These are phyloP conservation scores for Ptychochromis oligacanthus DNA, from an alignment of 2,113 vertebrate species.

Conservation along the genomic window DNA sequence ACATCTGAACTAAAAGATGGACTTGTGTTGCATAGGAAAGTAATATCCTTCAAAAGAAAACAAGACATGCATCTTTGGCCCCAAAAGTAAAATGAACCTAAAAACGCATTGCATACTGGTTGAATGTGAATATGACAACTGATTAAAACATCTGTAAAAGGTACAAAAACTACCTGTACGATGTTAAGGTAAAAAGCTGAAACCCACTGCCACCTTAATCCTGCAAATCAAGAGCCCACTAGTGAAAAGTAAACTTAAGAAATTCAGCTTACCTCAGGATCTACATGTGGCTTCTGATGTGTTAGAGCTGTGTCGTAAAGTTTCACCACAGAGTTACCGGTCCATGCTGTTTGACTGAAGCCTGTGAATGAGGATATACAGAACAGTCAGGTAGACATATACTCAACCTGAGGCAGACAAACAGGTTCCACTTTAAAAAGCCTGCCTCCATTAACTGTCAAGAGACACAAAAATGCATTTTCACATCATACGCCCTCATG, in stretches of 20 bases:
- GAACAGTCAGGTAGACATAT: conserved; percentile 4
- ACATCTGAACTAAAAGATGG: neutral
- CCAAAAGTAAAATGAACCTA: neutral
- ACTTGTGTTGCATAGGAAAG: neutral
- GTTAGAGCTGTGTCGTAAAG: neutral
- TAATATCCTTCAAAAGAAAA: neutral
- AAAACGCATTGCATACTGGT: neutral
- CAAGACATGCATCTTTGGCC: neutral
- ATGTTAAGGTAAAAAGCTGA: neutral
- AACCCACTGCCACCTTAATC: neutral
- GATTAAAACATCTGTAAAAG: too few species aligned
- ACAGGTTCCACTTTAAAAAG: conserved; percentile 68
- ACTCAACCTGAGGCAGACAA: conserved; percentile 55
- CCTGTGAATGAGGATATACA: conserved; percentile 10
- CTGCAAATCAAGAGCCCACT: neutral
- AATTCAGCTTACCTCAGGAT: conserved; percentile 44
- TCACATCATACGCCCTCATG: conserved; percentile 8
- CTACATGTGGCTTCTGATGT: neutral
- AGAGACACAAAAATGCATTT: neutral
- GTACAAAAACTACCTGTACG: neutral
- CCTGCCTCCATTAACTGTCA: conserved; percentile 22
- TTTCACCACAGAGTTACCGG: neutral
- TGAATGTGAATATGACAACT: neutral
- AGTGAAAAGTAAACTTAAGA: neutral
- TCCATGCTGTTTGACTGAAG: conserved; percentile 32